Evolutionary conservation across 2,888 invertebrate species (phyloP).

Genomic region (Cryptosula pallasiana): DNA sequence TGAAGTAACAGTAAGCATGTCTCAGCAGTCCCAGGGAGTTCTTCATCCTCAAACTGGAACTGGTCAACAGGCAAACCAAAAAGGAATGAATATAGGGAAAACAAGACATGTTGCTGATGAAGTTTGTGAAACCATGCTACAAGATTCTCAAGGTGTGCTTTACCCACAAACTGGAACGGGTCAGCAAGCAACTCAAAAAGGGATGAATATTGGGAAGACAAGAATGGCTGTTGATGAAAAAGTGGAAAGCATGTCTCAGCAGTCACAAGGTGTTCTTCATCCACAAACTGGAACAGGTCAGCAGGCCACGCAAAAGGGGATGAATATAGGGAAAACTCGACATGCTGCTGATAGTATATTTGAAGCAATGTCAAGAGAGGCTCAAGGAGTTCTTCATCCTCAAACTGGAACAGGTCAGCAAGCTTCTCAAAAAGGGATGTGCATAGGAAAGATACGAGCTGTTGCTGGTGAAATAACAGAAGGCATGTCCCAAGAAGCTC

Average conservation of each 20-base stretch:
- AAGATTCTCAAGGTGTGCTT: conserved; percentile 22
- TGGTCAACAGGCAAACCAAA: conserved; percentile 7
- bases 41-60: conserved; percentile 16
- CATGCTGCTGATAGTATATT: not conserved
- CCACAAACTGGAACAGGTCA: not conserved
- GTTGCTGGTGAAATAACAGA: not conserved
- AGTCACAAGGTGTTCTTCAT: not conserved
- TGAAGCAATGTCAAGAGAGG: not conserved
- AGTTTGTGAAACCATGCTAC: not conserved
- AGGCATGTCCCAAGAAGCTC: not conserved
- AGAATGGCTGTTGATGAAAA: not conserved
- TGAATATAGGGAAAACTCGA: not conserved
- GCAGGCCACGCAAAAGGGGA: not conserved
- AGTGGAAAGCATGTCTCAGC: not conserved
- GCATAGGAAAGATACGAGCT: not conserved
- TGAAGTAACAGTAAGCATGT: not conserved
- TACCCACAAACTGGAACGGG: not conserved
- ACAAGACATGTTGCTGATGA: not conserved
- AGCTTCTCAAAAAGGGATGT: not conserved
- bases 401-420: not conserved
- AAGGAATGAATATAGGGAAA: conserved; percentile 3
- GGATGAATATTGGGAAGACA: not conserved
- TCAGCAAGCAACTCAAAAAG: conserved; percentile 14
- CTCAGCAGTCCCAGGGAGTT: not conserved
- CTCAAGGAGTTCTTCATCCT: not conserved